Percentiles rank a stretch among this genome's conserved stretches.
Conservation (phyloP, 2,113 vertebrate species). For the Grantiella picta region DNA sequence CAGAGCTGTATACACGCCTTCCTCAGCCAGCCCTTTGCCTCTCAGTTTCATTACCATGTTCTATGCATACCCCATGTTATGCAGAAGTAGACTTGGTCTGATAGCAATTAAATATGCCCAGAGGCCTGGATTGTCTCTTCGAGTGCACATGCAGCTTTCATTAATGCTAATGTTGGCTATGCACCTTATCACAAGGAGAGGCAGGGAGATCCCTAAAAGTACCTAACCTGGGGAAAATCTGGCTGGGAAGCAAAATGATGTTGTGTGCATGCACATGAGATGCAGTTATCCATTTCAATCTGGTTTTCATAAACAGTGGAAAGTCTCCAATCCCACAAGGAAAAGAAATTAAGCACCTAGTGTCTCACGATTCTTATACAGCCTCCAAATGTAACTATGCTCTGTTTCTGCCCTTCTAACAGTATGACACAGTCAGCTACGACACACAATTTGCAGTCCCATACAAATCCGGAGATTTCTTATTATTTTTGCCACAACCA, state of each 20-base stretch:
- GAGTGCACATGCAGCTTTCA: not conserved
- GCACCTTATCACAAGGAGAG: not conserved
- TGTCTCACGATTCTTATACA: not conserved
- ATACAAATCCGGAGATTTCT: not conserved
- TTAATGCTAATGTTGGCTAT: not conserved
- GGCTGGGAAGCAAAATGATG: not conserved
- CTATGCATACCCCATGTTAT: not conserved
- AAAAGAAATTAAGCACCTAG: not conserved
- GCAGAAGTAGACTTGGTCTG: not conserved
- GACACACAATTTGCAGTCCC: not conserved
- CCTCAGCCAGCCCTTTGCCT: not conserved
- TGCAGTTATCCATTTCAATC: not conserved
- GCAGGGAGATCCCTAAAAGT: not conserved
- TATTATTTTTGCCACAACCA: not conserved
- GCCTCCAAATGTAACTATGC: not conserved
- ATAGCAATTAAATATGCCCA: conserved; percentile 33
- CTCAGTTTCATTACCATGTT: not conserved
- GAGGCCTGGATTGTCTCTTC: not conserved
- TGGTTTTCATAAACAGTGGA: not conserved
- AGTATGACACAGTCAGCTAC: not conserved
- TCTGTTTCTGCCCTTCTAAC: not conserved
- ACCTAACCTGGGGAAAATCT: not conserved
- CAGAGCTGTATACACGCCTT: not conserved
- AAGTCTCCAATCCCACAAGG: not conserved
- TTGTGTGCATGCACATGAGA: not conserved